A percentile compares a stretch with the other conserved stretches of the same genome.
These are phyloP conservation scores for Amazonetta brasiliensis DNA, from an alignment of 2,797 vertebrate species.

Conservation along the genomic window DNA sequence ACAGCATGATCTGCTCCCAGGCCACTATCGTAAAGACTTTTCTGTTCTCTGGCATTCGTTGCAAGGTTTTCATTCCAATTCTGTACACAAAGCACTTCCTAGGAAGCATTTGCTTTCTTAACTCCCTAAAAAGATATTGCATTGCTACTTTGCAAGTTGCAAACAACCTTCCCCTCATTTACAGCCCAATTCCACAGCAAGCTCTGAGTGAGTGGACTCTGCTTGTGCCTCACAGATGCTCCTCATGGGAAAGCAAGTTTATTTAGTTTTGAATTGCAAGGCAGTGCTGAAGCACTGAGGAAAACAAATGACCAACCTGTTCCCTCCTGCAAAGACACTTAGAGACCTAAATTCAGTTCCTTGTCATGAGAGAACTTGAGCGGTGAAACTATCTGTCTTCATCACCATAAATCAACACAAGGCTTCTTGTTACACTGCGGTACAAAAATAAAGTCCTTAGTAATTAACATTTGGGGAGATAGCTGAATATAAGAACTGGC, in stretches of 20 bases:
- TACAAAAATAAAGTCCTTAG: background rate
- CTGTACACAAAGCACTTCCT: background rate
- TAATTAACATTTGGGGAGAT: background rate
- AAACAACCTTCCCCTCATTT: background rate
- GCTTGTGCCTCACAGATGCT: background rate
- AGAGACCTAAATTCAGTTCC: background rate
- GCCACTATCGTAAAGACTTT: background rate
- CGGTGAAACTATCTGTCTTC: background rate
- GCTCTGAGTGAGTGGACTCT: background rate
- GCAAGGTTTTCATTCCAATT: background rate
- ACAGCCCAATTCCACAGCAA: background rate
- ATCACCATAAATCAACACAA: background rate
- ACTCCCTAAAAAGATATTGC: background rate
- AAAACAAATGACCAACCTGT: background rate
- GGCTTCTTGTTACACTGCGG: background rate
- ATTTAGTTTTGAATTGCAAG: background rate
- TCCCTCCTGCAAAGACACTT: background rate
- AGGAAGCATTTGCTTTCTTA: background rate
- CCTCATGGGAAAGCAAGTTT: background rate
- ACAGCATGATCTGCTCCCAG: background rate
- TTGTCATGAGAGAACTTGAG: background rate
- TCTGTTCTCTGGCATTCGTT: background rate
- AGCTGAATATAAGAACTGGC: background rate
- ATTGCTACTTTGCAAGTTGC: background rate
- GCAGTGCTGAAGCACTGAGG: background rate